These are phyloP conservation scores for Drosophila nigricruria DNA, from an alignment of 2,888 invertebrate species.

Conservation along the genomic window DNA sequence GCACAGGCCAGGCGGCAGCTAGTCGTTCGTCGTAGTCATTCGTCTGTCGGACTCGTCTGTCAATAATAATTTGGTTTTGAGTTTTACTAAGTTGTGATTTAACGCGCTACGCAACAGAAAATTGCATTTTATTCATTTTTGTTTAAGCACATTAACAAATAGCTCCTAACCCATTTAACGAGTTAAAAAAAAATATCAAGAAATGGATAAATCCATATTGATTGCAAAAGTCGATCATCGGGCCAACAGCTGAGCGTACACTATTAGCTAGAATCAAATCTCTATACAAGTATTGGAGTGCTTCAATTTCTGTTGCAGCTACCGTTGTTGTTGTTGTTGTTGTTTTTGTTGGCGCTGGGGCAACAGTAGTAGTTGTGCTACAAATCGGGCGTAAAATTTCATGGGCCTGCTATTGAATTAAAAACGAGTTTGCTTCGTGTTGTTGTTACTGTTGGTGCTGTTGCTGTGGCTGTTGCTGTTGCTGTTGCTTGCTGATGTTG, in stretches of 20 bases:
- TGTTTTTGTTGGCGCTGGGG: constrained; percentile 34
- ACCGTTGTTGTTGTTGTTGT: constrained; percentile 22
- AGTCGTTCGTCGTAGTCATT: background rate
- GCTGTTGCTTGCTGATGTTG: constrained; percentile 34
- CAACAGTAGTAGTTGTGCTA: constrained; percentile 81
- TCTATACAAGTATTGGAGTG: constrained; percentile 16
- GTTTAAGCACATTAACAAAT: constrained; percentile 58
- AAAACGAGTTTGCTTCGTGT: constrained; percentile 72
- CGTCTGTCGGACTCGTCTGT: constrained; percentile 1
- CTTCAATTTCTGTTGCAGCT: constrained; percentile 27
- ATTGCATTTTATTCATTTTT: constrained; percentile 50
- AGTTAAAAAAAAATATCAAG: constrained; percentile 34
- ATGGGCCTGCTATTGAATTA: constrained; percentile 83
- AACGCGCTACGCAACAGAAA: constrained; percentile 59
- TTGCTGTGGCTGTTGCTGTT: constrained; percentile 13
- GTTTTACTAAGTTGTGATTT: constrained; percentile 50
- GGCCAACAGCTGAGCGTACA: constrained; percentile 39
- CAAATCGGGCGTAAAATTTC: constrained; percentile 83
- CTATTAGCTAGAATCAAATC: constrained; percentile 26
- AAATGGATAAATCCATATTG: constrained; percentile 25
- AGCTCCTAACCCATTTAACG: constrained; percentile 34
- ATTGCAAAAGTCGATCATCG: constrained; percentile 26
- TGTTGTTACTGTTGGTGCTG: constrained; percentile 38
- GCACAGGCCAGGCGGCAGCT: constrained; percentile 18
- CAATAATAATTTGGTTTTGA: constrained; percentile 35